Evolutionary conservation across 92 coral and sea anemone species (phyloP), one percentile per base, ranked within the genome.

Genomic region (Palythoa grandiflora): DNA sequence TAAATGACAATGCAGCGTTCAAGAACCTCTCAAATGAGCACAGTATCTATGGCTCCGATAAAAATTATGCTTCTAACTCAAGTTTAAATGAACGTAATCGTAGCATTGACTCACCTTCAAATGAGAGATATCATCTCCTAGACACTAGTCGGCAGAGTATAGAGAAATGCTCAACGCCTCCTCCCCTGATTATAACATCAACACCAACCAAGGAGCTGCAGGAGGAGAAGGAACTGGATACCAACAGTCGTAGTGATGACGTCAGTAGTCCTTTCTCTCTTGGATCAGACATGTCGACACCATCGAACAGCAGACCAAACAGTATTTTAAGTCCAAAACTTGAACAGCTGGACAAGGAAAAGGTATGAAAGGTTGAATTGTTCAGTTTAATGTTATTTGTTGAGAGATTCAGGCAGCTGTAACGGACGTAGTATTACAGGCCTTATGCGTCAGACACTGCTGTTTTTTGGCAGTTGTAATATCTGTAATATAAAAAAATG

Each of bases 301-400:
- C 96, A 5, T 68, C 93, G 5, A 89, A 96, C 12, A 95, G 99
- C 77, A 93, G 99, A 51, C 99, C 98, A 10, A 89, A 86, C 38
- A 97, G 99, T 53, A 91, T 94, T 92, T 37, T 95, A 80, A 97
- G 99, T 85, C 99, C 99, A 6, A 97, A 97, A 78, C 92, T 97
- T 17, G 99, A 93, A 87, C 93, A 88, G 16, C 89, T 97, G 80
- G 99, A 95, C 39, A 94, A 94, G 77, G 98, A 97, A 71, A 97
- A 97, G 98, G 99, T 97, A 68, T 53, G 88, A 5, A 14, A 36
- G 21, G 2, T n/a, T 73, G 11, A 2, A 17, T 15, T 37, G 36
- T 68, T 9, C 9, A 59, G 65, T 59, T 66, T 68, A 73, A 50
- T 73, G 55, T 73, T 3, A n/a, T 70, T 47, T 39, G 78, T 73